Evolutionary conservation across 2,888 invertebrate species (phyloP).

Genomic region (Actias luna): DNA sequence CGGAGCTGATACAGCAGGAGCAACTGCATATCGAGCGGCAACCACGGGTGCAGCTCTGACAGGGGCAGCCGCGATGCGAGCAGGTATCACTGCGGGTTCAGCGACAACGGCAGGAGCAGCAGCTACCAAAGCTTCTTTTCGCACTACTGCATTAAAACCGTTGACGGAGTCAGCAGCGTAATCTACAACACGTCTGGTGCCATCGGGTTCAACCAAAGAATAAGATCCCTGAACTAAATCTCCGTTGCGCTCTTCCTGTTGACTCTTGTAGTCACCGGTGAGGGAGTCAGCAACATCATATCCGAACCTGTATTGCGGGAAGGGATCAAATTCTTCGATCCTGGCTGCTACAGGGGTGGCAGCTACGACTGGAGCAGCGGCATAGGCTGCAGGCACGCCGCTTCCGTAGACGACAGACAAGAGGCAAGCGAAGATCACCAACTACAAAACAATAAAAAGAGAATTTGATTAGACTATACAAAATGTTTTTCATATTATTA

Average conservation of each 20-base stretch:
- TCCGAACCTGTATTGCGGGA: slow-evolving; percentile 73
- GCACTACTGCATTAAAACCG: slow-evolving; percentile 75
- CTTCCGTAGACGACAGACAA: slow-evolving; percentile 60
- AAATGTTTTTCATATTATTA: not conserved
- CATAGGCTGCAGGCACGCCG: slow-evolving; percentile 55
- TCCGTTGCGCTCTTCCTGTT: slow-evolving; percentile 68
- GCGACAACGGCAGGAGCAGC: slow-evolving; percentile 52
- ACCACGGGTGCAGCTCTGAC: slow-evolving; percentile 39
- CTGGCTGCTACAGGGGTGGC: slow-evolving; percentile 56
- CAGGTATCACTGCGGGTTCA: slow-evolving; percentile 30
- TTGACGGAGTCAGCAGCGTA: slow-evolving; percentile 65
- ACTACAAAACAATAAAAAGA: slow-evolving; percentile 47
- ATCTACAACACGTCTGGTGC: slow-evolving; percentile 69
- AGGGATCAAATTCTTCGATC: slow-evolving; percentile 75
- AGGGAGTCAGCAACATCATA: slow-evolving; percentile 74
- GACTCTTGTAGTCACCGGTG: slow-evolving; percentile 75
- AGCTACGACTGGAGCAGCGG: slow-evolving; percentile 53
- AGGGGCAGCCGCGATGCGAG: slow-evolving; percentile 30
- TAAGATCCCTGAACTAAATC: slow-evolving; percentile 72
- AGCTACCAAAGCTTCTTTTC: slow-evolving; percentile 62
- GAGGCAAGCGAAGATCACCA: slow-evolving; percentile 68
- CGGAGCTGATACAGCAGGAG: slow-evolving; percentile 33
- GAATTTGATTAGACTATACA: not conserved
- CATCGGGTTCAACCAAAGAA: slow-evolving; percentile 72
- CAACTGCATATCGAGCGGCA: slow-evolving; percentile 41